phyloP scores from a whole-genome alignment of 2,888 invertebrate species.

The Acrobasis suavella region DNA sequence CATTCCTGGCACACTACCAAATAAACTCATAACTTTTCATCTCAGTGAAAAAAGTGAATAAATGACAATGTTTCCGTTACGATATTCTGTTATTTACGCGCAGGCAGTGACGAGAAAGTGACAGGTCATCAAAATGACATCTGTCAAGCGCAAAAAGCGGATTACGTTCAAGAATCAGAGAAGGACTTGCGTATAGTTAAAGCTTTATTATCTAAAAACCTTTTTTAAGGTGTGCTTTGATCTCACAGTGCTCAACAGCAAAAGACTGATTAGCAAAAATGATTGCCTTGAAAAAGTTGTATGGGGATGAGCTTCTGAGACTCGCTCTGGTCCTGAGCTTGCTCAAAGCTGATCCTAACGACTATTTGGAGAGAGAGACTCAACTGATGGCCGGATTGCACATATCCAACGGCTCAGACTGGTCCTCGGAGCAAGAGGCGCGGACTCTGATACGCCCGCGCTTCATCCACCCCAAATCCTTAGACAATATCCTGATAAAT shows the following conservation, averaged over 20 bases:
- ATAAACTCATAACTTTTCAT: conserved; percentile 37
- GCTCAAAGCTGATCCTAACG: conserved; percentile 88
- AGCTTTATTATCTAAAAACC: conserved; percentile 32
- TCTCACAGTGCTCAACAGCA: conserved; percentile 71
- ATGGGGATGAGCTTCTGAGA: conserved; percentile 91
- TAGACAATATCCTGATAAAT: conserved; percentile 86
- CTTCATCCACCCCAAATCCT: conserved; percentile 87
- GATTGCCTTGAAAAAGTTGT: conserved; percentile 91
- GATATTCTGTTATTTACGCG: conserved; percentile 38
- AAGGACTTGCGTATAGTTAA: conserved; percentile 47
- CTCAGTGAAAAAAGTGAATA: conserved; percentile 43
- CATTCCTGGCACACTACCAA: conserved; percentile 44
- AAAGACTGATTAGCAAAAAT: conserved; percentile 68
- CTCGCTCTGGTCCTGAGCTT: conserved; percentile 91
- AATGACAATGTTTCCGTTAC: conserved; percentile 53
- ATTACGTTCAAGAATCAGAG: conserved; percentile 41
- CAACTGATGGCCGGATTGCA: conserved; percentile 82
- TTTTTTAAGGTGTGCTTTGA: conserved; percentile 42
- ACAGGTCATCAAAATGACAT: conserved; percentile 66
- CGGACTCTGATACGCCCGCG: conserved; percentile 82
- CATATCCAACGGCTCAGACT: conserved; percentile 86
- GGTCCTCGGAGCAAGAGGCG: conserved; percentile 83
- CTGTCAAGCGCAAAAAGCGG: conserved; percentile 73
- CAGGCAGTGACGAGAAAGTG: conserved; percentile 48
- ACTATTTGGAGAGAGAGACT: conserved; percentile 83